Conservation (phyloP, 1,140 invertebrate species). For the Papilio helenus region DNA sequence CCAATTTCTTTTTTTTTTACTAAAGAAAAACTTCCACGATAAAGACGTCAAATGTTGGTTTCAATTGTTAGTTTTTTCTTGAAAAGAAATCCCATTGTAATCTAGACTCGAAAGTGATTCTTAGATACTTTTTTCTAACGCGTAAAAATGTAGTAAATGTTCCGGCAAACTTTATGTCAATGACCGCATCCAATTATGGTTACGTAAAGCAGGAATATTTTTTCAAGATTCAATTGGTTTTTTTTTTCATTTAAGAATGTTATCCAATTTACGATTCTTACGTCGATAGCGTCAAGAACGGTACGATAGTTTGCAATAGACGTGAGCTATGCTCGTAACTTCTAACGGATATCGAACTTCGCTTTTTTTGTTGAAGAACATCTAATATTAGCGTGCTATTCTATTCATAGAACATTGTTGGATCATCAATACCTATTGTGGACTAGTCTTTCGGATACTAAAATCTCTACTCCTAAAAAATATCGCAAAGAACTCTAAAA, state of each 20-base stretch:
- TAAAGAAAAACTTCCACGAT: slow-evolving; percentile 5
- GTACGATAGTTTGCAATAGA: slow-evolving; percentile 36
- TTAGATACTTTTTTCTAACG: slow-evolving; percentile 48
- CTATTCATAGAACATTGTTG: not conserved
- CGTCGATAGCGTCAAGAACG: slow-evolving; percentile 49
- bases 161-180: slow-evolving; percentile 55
- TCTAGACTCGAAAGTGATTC: slow-evolving; percentile 58
- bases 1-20: not conserved
- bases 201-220: slow-evolving; percentile 66
- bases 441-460: not conserved
- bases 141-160: slow-evolving; percentile 52
- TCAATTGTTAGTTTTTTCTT: slow-evolving; percentile 29
- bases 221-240: slow-evolving; percentile 63
- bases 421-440: not conserved
- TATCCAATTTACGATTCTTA: slow-evolving; percentile 59
- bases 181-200: slow-evolving; percentile 70
- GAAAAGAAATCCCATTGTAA: slow-evolving; percentile 41
- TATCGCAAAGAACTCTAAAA: too few species aligned
- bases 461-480: not conserved
- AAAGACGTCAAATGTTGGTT: slow-evolving; percentile 28
- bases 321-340: slow-evolving; percentile 5
- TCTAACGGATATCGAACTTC: not conserved
- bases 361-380: not conserved
- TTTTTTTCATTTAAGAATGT: slow-evolving; percentile 46
- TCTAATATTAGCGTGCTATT: not conserved